Base-by-base conservation (phyloP, 2,113 vertebrate genomes). In the Bos javanicus region DNA sequence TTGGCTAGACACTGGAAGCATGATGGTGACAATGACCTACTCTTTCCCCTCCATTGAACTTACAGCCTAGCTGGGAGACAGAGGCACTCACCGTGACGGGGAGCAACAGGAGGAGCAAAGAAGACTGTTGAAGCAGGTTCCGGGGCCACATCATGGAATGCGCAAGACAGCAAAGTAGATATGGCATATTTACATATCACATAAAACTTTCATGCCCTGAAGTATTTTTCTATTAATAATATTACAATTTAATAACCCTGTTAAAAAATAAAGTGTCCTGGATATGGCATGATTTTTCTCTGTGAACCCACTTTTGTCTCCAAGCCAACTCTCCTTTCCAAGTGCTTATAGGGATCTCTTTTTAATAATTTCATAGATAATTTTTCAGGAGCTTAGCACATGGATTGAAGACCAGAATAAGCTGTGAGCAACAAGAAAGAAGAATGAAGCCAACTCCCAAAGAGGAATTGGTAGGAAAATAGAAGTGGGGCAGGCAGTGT, bases 301-400 rank as follows among this genome's bases (percentile, higher is more conserved):
- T 62, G 28, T 85, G 48, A 57, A 62, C 3, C 28, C 10, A 50
- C 56, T 80, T 93, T 90, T 56, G 25, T 90, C n/a, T 90, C 30
- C 17, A 23, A 21, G 23, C 39, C 36, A 25, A 80, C 48, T 62
- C 48, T 78, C 78, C 39, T 90, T 86, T 50, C 48, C 80, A 90
- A 80, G 48, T 90, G 23, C 91, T 78, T 90, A 15, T 46, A 90
- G 78, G 91, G 19, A 78, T 64, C 30, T 60, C 54, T 85, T 90
- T 85, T 90, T 85, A 36, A 33, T 64, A 62, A 90, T 78, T 59
- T 43, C 64, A 48, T 57, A 48, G 46, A 56, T 93, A 80, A 86
- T 93, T 96, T 57, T 67, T 0, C 25, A 67, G n/a, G 17, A 90
- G 33, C 7, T 62, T 85, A 30, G 3, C 16, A 85, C 2, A 13